Evolutionary conservation across 2,113 vertebrate species (phyloP), one percentile per base, ranked within the genome.

Genomic region (Nicator chloris): DNA sequence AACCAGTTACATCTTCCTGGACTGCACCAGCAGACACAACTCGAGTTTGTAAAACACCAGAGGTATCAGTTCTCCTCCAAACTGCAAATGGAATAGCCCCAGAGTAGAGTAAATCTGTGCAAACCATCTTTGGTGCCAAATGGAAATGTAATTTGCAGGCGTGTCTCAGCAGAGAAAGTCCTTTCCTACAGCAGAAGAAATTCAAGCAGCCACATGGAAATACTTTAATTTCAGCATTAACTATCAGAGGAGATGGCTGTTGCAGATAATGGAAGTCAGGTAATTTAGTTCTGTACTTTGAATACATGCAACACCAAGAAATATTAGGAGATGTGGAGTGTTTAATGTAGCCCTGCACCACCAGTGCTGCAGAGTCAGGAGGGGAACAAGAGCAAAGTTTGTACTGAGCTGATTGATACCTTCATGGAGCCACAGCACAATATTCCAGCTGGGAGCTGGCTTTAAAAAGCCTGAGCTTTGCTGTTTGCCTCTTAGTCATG

Each of bases 141-240:
- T 97, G 96, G 92, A 97, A 98, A 97, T 97, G 93, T 90, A 93
- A 94, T 97, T 96, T 98, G 75, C 53, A 97, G 86, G 89, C 89
- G 30, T 90, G 37, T 64, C 57, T 91, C 92, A 88, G 92, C 88
- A 79, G 61, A 96, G 70, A 87, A 91, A 91, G 86, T 59, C 86
- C 80, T 93, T 88, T 69, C 68, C 77, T 94, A 33, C 26, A 61
- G 45, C 77, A 92, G 84, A 86, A 93, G 82, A 79, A 93, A 97
- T 92, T 96, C 92, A 91, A 93, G 92, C 92, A 91, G 94, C 97
- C 98, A 98, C 97, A 96, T 98, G 98, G 98, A 98, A 98, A 95
- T 94, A 96, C 96, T 98, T 98, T 86, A 80, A 95, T 92, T 87
- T 82, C 91, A 93, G 86, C 71, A 54, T 57, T 97, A 87, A 19